A percentile compares a stretch with the other conserved stretches of the same genome.
phyloP scores from a whole-genome alignment of 2,888 invertebrate species.

The Drosophila neotestacea region DNA sequence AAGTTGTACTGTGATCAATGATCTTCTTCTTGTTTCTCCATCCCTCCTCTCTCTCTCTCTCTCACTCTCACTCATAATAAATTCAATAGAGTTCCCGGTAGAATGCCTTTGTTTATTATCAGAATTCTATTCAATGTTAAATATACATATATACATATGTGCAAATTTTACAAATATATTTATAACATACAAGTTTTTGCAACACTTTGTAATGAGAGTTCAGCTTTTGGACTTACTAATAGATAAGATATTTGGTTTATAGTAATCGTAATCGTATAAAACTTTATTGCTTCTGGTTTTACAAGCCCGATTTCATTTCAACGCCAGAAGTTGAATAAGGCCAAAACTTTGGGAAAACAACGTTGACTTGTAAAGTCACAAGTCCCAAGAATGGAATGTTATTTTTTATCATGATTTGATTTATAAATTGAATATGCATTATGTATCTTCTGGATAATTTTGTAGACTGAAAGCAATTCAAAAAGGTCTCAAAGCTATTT shows the following conservation, averaged over 20 bases:
- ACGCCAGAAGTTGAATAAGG: no score
- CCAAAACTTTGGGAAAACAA: no score
- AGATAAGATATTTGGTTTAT: neutral
- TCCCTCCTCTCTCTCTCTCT: neutral
- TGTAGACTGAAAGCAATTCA: neutral
- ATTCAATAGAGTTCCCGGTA: neutral
- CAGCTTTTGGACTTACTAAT: neutral
- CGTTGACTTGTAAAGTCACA: no score
- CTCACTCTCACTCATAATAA: neutral
- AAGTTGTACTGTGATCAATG: slow-evolving; percentile 1
- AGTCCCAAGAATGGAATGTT: no score
- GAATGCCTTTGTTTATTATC: neutral
- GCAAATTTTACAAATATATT: neutral
- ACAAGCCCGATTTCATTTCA: no score
- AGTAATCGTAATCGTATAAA: neutral
- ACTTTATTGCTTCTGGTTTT: neutral
- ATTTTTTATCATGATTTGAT: neutral
- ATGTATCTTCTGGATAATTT: no score
- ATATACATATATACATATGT: neutral
- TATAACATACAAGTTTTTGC: neutral
- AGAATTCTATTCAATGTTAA: neutral
- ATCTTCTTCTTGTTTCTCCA: neutral
- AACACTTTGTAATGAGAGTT: neutral
- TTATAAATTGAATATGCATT: neutral
- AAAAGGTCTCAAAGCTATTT: neutral